Conservation (phyloP, 1,140 invertebrate genomes). For the Brachystomella parvula region DNA sequence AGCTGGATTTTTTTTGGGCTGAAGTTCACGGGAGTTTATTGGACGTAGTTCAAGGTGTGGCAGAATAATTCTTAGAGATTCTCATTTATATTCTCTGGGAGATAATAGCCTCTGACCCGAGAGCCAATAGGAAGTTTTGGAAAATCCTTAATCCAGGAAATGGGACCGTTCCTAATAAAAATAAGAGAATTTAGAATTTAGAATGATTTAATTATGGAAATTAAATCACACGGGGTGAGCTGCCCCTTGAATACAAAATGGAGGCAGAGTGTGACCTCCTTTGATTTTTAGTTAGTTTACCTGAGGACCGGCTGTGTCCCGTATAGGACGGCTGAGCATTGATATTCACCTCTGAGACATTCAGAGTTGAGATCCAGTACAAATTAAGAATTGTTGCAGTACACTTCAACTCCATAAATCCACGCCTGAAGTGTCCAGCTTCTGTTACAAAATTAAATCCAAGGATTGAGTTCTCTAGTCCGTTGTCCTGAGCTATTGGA, state of each 20-base stretch:
- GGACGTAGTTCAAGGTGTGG: too few relatives aligned
- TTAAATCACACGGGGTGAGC: neutral
- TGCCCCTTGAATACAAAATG: slow-evolving; percentile 1
- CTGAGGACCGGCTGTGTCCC: slow-evolving; percentile 22
- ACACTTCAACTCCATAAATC: slow-evolving; percentile 40
- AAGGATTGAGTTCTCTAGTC: slow-evolving; percentile 40
- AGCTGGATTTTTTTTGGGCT: too few relatives aligned
- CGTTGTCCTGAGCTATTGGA: slow-evolving; percentile 38
- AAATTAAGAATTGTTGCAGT: slow-evolving; percentile 40
- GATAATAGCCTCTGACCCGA: too few relatives aligned
- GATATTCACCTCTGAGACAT: slow-evolving; percentile 31
- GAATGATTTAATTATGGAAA: neutral
- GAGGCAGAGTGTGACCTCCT: slow-evolving; percentile 14
- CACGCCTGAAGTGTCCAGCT: slow-evolving; percentile 39
- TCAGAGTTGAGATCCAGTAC: slow-evolving; percentile 29
- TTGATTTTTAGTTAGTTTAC: too few relatives aligned
- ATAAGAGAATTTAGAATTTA: neutral
- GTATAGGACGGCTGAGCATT: slow-evolving; percentile 36
- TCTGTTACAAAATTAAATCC: slow-evolving; percentile 28
- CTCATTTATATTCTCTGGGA: too few relatives aligned
- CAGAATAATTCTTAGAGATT: too few relatives aligned
- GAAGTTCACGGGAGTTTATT: too few relatives aligned
- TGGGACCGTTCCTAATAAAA: neutral
- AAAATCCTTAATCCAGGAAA: too few relatives aligned
- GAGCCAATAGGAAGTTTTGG: too few relatives aligned